Evolutionary conservation across 2,113 vertebrate genomes (phyloP), one percentile per base, ranked within the genome.

Genomic region (Hemichromis elongatus): DNA sequence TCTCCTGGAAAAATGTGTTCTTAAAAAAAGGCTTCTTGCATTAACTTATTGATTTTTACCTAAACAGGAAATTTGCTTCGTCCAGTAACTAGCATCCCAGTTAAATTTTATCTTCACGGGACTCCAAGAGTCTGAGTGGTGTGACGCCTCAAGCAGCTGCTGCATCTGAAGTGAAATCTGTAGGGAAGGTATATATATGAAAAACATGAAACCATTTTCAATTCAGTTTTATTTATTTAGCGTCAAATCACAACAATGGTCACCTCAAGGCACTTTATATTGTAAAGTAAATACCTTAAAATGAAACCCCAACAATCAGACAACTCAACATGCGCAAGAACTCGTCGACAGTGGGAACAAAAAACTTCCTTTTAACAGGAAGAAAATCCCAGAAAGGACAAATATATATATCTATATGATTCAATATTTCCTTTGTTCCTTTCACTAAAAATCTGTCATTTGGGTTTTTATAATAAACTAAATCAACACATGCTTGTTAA

Each of bases 11-110:
- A 47, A 75, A 75, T 24, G 13, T 33, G 18, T 30, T 75, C 70
- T 75, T 66, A 66, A 33, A 53, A 53, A 45, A 13, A 73, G 28
- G 24, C 24, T 24, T 16, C 14, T 47, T 33, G 6, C 14, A 77
- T 55, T 11, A 45, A 16, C 3, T 12, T 21, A 5, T 47, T 7
- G 28, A 0, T 54, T 33, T 77, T 90, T 94, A 99, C 99, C 99
- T 83, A 99, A 93, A 89, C 87, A 96, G 86, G 98, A 97, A 80
- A 99, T 96, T 80, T 99, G 97, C 91, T 99, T 98, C 14, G 97
- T 98, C 98, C 99, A 99, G 91, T 97, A 98, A 89, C 98, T 97
- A n/a, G 98, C 97, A 85, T 99, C 99, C 99, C 99, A 99, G 85
- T 98, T 96, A 92, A 99, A 99, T 86, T 96, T 98, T 88, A 99